Percentiles rank a stretch among this genome's conserved stretches.
These are phyloP conservation scores for Trachelus troglodyta DNA, from an alignment of 2,888 invertebrate species.

Conservation along the genomic window DNA sequence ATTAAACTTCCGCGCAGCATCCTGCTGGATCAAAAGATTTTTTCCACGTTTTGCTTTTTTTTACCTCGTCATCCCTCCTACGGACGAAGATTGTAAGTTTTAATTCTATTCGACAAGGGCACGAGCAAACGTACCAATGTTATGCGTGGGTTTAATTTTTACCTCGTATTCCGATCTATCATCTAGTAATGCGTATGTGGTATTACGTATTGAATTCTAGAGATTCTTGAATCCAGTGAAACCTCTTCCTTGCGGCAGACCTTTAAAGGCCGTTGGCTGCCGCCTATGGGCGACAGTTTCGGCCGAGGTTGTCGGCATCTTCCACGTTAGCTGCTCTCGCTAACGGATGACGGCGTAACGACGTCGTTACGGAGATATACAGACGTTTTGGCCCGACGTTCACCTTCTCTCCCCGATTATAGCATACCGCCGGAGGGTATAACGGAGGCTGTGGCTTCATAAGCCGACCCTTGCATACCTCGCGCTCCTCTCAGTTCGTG, in stretches of 20 bases:
- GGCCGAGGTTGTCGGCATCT: neutral
- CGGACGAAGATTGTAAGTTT: neutral
- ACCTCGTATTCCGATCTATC: neutral
- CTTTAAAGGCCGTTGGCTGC: neutral
- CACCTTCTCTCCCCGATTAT: constrained; percentile 54
- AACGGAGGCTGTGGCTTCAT: constrained; percentile 56
- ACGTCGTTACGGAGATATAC: constrained; percentile 62
- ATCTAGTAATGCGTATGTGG: too few species aligned
- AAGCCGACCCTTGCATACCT: constrained; percentile 54
- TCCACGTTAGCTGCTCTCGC: constrained; percentile 3
- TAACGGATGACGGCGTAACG: constrained; percentile 51
- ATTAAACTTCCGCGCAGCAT: neutral
- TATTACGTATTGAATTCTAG: neutral
- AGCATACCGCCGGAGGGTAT: constrained; percentile 54
- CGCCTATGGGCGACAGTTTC: constrained; percentile 2
- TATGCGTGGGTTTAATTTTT: neutral
- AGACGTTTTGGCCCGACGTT: constrained; percentile 56
- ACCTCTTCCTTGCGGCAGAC: neutral
- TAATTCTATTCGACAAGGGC: neutral
- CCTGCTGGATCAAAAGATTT: neutral
- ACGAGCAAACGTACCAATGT: neutral
- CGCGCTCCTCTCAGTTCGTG: constrained; percentile 30
- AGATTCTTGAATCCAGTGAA: neutral
- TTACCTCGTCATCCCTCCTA: constrained; percentile 11
- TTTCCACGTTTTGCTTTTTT: constrained; percentile 33